Base-by-base conservation (phyloP, 2,113 vertebrate species). In the Notarius quadriscutis region DNA sequence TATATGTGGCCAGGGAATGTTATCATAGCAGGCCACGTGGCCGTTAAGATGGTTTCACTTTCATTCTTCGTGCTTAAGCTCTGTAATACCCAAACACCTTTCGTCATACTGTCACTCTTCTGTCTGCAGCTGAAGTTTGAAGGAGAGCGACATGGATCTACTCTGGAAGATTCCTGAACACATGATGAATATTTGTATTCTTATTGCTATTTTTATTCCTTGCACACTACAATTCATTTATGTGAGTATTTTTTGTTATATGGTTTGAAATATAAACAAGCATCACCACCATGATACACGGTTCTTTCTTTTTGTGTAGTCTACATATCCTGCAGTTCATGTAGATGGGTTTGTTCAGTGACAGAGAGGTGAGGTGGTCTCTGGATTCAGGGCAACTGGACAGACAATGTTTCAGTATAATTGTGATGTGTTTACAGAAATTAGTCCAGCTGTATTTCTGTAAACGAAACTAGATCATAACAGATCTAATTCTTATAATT, bases 81-180 rank as follows among this genome's bases (percentile, higher is more conserved):
- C 7, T 34, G 14, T 22, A 22, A 22, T 17, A 9, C 8, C 51
- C 0, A 4, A 7, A 55, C 0, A 0, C 1, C 3, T 1, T 27
- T 15, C 34, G 0, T 27, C 1, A 25, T 6, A n/a, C 41, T 41
- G 41, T 53, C 9, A 1, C 30, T 15, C 3, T 86, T 17, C 4
- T 53, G 5, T 14, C 25, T 8, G 7, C 2, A 0, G 58, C n/a
- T 30, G 25, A 50, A 10, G 51, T 57, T 55, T 3, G 8, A 30
- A 58, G 15, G 22, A 27, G 12, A 18, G 17, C 0, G 58, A 30
- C 2, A 80, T 80, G 55, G 25, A 3, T 53, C 20, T 11, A n/a
- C 2, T 10, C 5, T 11, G 22, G 22, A 7, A 5, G 27, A 2
- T 30, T 7, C 0, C 7, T 3, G 7, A 30, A 7, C 2, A 0